A percentile compares a stretch with the other conserved stretches of the same genome.
These are phyloP conservation scores for Lordiphosa clarofinis DNA, from an alignment of 1,140 invertebrate species.

Conservation along the genomic window DNA sequence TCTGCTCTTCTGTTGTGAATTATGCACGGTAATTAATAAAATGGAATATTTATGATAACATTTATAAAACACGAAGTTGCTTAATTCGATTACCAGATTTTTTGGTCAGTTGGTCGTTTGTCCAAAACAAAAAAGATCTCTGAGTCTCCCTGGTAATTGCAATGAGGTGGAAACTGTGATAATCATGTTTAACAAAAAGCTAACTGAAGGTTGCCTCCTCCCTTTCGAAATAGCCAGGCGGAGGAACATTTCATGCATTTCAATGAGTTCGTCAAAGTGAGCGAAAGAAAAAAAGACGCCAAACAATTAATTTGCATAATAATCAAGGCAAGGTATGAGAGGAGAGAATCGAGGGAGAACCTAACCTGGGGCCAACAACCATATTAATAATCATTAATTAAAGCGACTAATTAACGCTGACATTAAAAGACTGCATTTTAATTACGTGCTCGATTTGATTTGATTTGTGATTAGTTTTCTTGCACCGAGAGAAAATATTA, in stretches of 20 bases:
- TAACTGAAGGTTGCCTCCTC: constrained; percentile 10
- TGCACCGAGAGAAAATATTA: neutral
- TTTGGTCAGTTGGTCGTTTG: constrained; percentile 17
- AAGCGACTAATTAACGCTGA: constrained; percentile 75
- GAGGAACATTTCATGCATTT: constrained; percentile 60
- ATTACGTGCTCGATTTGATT: constrained; percentile 36
- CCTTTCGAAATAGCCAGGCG: neutral
- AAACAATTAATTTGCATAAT: constrained; percentile 74
- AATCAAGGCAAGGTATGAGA: constrained; percentile 40
- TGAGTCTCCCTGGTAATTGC: constrained; percentile 57
- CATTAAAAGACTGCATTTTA: constrained; percentile 74
- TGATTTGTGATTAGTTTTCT: constrained; percentile 22
- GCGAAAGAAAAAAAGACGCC: constrained; percentile 18
- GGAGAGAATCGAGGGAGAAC: constrained; percentile 1
- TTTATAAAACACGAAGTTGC: constrained; percentile 77
- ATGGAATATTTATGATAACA: constrained; percentile 78
- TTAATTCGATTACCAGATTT: constrained; percentile 74
- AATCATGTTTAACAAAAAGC: constrained; percentile 67
- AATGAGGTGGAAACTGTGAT: constrained; percentile 73
- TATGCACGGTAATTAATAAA: constrained; percentile 77
- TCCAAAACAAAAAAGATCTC: constrained; percentile 1
- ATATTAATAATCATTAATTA: constrained; percentile 79
- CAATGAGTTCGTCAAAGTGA: constrained; percentile 73
- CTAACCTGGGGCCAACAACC: constrained; percentile 52
- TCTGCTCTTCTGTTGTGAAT: constrained; percentile 36